Conservation (phyloP, 2,113 vertebrate genomes). For the Actenoides lindsayi region DNA sequence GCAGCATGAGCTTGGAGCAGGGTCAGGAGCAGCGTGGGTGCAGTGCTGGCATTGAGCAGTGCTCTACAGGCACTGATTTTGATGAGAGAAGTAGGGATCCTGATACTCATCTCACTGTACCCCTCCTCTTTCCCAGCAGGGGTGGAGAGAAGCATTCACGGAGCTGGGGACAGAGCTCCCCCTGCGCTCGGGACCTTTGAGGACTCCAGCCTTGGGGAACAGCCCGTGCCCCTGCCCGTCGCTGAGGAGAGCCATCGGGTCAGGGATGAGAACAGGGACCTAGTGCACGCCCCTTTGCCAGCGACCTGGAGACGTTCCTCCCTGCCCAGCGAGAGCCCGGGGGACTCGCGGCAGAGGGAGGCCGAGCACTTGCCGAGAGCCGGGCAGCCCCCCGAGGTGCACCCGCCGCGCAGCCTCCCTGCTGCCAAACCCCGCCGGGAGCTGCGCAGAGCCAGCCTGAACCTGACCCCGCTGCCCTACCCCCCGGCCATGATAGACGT, state of each 20-base stretch:
- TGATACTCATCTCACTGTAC: not conserved
- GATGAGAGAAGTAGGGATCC: not conserved
- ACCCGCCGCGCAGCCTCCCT: conserved; percentile 46
- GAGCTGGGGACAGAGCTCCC: conserved; percentile 49
- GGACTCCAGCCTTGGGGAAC: not conserved
- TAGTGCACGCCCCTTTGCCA: conserved; percentile 87
- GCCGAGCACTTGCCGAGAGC: conserved; percentile 56
- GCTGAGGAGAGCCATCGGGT: conserved; percentile 67
- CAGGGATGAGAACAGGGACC: conserved; percentile 83
- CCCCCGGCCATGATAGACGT: conserved; percentile 88
- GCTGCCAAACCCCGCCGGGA: conserved; percentile 81
- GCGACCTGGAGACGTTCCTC: conserved; percentile 91
- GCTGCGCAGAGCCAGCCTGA: conserved; percentile 82
- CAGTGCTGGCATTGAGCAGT: not conserved
- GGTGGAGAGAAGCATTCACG: conserved; percentile 5
- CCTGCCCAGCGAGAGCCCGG: conserved; percentile 83
- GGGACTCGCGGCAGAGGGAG: conserved; percentile 77
- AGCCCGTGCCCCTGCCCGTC: not conserved
- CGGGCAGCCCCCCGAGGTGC: conserved; percentile 50
- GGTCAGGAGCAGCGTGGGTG: not conserved
- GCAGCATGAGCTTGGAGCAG: not conserved
- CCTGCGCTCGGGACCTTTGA: conserved; percentile 23
- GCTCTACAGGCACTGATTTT: not conserved
- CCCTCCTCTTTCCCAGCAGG: conserved; percentile 21
- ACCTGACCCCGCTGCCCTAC: conserved; percentile 54